Conservation (phyloP, 2,888 invertebrate genomes). For the Protodeltote pygarga region DNA sequence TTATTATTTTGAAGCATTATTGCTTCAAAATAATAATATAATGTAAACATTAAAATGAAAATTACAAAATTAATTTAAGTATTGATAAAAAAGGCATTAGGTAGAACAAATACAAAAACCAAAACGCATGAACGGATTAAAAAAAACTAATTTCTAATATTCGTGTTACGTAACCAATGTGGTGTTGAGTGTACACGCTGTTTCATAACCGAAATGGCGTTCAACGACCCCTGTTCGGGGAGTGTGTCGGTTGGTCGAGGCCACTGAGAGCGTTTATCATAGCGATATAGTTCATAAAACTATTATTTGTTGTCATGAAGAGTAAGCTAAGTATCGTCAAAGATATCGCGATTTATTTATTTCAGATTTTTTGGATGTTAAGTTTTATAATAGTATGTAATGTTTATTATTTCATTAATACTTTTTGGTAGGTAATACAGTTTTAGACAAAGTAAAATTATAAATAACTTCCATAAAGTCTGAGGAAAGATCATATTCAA, state of each 20-base stretch:
- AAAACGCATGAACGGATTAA: too few species aligned
- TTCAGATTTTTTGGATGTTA: slow-evolving; percentile 1
- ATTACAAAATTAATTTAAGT: too few species aligned
- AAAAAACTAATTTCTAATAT: slow-evolving; percentile 17
- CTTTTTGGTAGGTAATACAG: too few species aligned
- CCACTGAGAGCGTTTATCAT: slow-evolving; percentile 72
- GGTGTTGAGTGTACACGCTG: slow-evolving; percentile 50
- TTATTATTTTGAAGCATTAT: too few species aligned
- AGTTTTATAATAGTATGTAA: neutral
- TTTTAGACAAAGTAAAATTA: too few species aligned
- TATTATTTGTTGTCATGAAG: slow-evolving; percentile 32
- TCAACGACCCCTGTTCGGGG: slow-evolving; percentile 69
- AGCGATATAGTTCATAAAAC: slow-evolving; percentile 55
- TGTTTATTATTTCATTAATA: too few species aligned
- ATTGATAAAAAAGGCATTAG: too few species aligned
- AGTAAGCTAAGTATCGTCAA: neutral
- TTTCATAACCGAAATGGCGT: slow-evolving; percentile 80
- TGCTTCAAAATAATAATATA: too few species aligned
- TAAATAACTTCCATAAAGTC: too few species aligned
- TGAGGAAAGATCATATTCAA: too few species aligned
- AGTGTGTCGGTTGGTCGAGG: slow-evolving; percentile 86
- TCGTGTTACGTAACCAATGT: slow-evolving; percentile 32
- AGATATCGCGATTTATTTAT: slow-evolving; percentile 9
- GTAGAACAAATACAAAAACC: too few species aligned
- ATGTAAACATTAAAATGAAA: too few species aligned